Percentiles rank a stretch among this genome's conserved stretches.
phyloP scores from a whole-genome alignment of 2,797 vertebrate genomes.

The Pseudopleuronectes americanus region DNA sequence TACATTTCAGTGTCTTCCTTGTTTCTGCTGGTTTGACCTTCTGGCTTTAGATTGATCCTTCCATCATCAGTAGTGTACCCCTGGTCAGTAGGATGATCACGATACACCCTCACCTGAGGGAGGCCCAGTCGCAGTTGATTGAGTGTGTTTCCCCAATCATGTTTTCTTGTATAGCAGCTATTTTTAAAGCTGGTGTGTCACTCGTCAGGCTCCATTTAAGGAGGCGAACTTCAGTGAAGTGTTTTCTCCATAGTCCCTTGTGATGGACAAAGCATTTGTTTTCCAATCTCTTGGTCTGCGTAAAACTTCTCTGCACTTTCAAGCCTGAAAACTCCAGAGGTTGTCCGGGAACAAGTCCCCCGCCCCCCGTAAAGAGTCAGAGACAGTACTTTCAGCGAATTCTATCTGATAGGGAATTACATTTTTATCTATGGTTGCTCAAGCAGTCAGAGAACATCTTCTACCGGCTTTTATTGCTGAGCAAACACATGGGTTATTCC shows the following conservation, averaged over 20 bases:
- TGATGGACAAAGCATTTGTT: constrained; percentile 39
- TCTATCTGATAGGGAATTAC: constrained; percentile 49
- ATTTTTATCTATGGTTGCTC: constrained; percentile 41
- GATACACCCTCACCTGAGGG: too few relatives aligned
- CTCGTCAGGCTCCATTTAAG: constrained; percentile 2
- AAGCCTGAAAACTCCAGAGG: constrained; percentile 39
- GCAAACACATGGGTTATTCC: constrained; percentile 46
- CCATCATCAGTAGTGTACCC: too few relatives aligned
- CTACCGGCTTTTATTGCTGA: constrained; percentile 43
- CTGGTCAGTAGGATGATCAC: too few relatives aligned
- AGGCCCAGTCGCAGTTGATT: too few relatives aligned
- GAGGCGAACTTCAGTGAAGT: constrained; percentile 28
- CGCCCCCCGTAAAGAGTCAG: not conserved
- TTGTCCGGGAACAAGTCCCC: constrained; percentile 32
- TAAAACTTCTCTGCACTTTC: constrained; percentile 35
- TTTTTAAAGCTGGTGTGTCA: constrained; percentile 4
- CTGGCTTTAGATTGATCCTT: too few relatives aligned
- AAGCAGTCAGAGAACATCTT: constrained; percentile 50
- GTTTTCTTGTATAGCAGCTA: too few relatives aligned
- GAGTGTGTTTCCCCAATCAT: too few relatives aligned
- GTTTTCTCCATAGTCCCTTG: constrained; percentile 31
- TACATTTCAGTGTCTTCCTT: too few relatives aligned
- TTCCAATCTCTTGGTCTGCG: constrained; percentile 43
- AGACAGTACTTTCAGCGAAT: constrained; percentile 29
- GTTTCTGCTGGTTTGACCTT: too few relatives aligned